These are phyloP conservation scores for Nasonia giraulti DNA, from an alignment of 1,140 invertebrate genomes.

Conservation along the genomic window DNA sequence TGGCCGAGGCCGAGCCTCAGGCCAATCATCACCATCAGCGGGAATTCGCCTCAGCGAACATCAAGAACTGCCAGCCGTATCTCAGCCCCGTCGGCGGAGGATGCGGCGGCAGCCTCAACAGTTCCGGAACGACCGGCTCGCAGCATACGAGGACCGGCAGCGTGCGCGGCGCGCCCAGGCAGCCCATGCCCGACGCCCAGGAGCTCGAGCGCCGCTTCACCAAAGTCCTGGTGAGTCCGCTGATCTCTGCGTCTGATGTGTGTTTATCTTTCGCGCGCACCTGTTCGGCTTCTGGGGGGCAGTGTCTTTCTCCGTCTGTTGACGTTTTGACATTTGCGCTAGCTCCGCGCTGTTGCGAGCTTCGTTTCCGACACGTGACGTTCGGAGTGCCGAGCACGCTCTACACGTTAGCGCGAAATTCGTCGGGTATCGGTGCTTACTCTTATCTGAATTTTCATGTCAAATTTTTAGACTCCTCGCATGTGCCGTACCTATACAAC, in stretches of 20 bases:
- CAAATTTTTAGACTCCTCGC: too few relatives aligned
- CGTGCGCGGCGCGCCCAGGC: conserved; percentile 84
- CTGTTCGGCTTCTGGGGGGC: too few relatives aligned
- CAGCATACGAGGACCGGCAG: conserved; percentile 81
- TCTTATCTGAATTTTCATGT: too few relatives aligned
- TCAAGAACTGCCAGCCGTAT: conserved; percentile 27
- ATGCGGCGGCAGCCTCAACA: background rate
- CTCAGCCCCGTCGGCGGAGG: background rate
- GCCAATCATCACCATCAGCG: background rate
- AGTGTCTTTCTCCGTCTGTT: too few relatives aligned
- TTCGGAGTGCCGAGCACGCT: too few relatives aligned
- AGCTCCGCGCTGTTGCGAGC: too few relatives aligned
- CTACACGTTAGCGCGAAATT: too few relatives aligned
- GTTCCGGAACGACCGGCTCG: conserved; percentile 61
- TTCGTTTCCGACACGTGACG: too few relatives aligned
- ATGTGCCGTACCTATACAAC: too few relatives aligned
- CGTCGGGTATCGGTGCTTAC: too few relatives aligned
- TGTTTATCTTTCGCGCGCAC: too few relatives aligned
- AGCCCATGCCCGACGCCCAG: conserved; percentile 90
- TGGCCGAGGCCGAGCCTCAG: conserved; percentile 59
- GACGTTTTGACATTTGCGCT: too few relatives aligned
- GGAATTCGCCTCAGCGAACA: background rate
- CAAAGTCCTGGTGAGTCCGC: conserved; percentile 91
- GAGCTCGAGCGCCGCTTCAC: conserved; percentile 94
- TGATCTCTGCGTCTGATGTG: background rate